Base-by-base conservation (phyloP, 2,797 vertebrate species). In the Euthynnus affinis region DNA sequence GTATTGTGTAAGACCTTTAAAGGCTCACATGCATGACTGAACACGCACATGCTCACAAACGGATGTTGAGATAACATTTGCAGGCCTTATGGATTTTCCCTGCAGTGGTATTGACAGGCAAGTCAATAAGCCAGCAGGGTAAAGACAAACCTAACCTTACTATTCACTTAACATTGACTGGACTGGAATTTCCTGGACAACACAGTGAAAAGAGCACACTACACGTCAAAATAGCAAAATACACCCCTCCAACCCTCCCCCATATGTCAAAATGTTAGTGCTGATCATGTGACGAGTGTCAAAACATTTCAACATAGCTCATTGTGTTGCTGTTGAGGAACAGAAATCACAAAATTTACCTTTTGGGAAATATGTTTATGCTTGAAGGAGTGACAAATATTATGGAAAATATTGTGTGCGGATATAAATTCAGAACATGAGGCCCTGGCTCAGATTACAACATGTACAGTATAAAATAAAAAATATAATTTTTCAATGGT, bases 91-190 rank as follows among this genome's bases (percentile, higher is more conserved):
- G 71, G 90, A 91, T 92, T 87, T 80, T 23, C 67, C 74, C 87
- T 87, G 89, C 87, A 80, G 80, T 83, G 70, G 62, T 88, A 93
- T 92, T 92, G 93, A 93, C 91, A 91, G 90, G 65, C 18, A 25
- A 84, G 90, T 92, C 92, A 82, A 93, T 93, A 91, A 85, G 82
- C 70, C 82, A 80, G 86, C 76, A 51, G 91, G 76, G 87, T 84
- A 88, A 88, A 92, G 88, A 86, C 71, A 63, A 90, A 83, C 61
- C 80, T 63, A 87, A 91, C 87, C 88, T 85, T 85, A 79, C 83
- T 81, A 93, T 93, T 92, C 88, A 92, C 84, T 93, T 93, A 93
- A 89, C 90, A 93, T 92, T 88, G 91, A 94, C 90, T 90, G n/a
- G 46, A 73, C 64, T 68, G 56, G 72, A 80, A 82, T 81, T 81